Evolutionary conservation across 1,140 invertebrate genomes (phyloP), one percentile per base, ranked within the genome.

Genomic region (Teleogryllus occipitalis): DNA sequence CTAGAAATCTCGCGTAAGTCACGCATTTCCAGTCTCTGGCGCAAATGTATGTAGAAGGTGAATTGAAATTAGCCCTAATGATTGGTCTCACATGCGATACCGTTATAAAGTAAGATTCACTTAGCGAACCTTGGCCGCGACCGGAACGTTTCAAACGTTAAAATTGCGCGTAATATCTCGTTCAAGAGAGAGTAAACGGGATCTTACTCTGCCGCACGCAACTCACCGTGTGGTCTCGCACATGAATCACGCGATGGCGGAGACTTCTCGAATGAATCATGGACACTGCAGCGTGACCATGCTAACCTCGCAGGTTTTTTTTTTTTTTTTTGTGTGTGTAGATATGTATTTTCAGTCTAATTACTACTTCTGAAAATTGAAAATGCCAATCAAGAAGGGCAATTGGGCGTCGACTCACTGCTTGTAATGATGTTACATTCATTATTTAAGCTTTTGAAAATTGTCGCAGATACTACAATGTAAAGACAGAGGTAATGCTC

Each of bases 41-140:
- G 10, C 18, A 65, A 65, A 65, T 65, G 54, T 65, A 65, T 65
- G 54, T 65, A 65, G 54, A 65, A 65, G 1, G 54, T 65, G 54
- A 65, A 65, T 65, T 65, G 54, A 65, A 65, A 65, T 65, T 65
- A 65, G 54, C 54, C 54, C 10, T 65, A 65, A 65, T 65, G 54
- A 65, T 14, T 18, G 18, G 54, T 65, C 7, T 65, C 10, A 18
- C 54, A 10, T 14, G 18, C 1, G 3, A 18, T 65, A 14, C 54
- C 54, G 54, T 65, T 65, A 65, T 65, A 65, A 18, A 14, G 54
- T 10, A 18, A 65, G 54, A 65, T 65, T 65, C 54, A 65, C 54
- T 65, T 65, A 65, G 10, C 10, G 54, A 65, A 65, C 54, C 54
- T 65, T 65, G 54, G 54, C 10, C 54, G 18, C 10, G 18, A 65